Percentiles rank a stretch among this genome's conserved stretches.
These are phyloP conservation scores for Biston betularia DNA, from an alignment of 2,888 invertebrate genomes.

Conservation along the genomic window DNA sequence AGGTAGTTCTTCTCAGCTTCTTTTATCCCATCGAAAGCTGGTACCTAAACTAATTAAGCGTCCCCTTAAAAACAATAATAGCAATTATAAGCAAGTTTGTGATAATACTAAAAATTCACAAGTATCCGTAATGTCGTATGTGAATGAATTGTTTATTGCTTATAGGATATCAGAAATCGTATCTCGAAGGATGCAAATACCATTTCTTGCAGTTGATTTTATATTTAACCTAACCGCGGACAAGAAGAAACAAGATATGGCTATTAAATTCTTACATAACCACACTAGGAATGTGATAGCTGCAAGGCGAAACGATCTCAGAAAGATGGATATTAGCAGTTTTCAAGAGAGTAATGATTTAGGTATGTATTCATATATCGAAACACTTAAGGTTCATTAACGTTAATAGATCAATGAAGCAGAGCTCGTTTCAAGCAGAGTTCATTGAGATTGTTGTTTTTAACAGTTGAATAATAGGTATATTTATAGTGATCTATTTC, in stretches of 20 bases:
- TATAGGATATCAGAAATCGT: conserved; percentile 59
- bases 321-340: conserved; percentile 56
- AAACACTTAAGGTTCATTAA: not conserved
- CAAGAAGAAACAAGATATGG: conserved; percentile 84
- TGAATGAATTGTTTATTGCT: conserved; percentile 9
- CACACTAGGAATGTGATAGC: conserved; percentile 78
- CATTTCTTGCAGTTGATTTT: conserved; percentile 60
- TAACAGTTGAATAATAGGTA: too few species aligned
- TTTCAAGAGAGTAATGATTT: conserved; percentile 55
- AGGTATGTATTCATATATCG: conserved; percentile 53
- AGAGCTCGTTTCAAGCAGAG: not conserved
- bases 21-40: too few species aligned
- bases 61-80: too few species aligned
- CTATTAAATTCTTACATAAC: conserved; percentile 74
- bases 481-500: too few species aligned
- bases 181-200: conserved; percentile 67
- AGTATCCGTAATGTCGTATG: too few species aligned
- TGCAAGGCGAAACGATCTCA: conserved; percentile 67
- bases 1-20: too few species aligned
- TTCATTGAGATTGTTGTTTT: not conserved
- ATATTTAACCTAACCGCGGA: conserved; percentile 82
- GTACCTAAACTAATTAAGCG: too few species aligned
- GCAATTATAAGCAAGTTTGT: too few species aligned
- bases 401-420: not conserved
- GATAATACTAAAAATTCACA: too few species aligned